These are phyloP conservation scores for Bombylius major DNA, from an alignment of 2,888 invertebrate species.

Conservation along the genomic window DNA sequence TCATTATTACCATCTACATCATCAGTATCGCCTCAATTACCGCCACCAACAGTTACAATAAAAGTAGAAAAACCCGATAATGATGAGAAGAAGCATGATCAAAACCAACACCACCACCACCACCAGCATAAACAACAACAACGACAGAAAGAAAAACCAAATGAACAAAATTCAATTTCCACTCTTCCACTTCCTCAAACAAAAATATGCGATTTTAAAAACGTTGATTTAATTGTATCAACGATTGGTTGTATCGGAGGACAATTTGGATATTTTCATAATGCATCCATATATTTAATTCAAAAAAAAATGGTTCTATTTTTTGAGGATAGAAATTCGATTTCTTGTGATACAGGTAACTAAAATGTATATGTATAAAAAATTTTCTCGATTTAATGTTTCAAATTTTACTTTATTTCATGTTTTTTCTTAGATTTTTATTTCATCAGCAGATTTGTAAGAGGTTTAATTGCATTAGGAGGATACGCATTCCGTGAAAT, in stretches of 20 bases:
- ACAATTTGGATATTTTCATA: constrained; percentile 30
- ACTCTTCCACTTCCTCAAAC: constrained; percentile 25
- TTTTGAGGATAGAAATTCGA: constrained; percentile 22
- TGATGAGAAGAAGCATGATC: no score
- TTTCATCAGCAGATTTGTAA: constrained; percentile 28
- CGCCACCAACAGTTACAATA: no score
- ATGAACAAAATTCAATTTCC: not conserved
- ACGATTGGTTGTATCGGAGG: constrained; percentile 29
- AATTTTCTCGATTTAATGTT: not conserved
- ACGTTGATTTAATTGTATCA: constrained; percentile 27
- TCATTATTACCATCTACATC: no score
- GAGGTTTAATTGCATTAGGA: constrained; percentile 29
- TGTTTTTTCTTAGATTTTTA: constrained; percentile 24
- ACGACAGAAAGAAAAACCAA: not conserved
- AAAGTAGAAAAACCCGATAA: no score
- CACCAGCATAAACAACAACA: not conserved
- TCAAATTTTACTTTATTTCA: no score
- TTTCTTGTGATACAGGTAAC: constrained; percentile 24
- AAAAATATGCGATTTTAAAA: constrained; percentile 22
- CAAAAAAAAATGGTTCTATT: constrained; percentile 26
- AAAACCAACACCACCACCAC: no score
- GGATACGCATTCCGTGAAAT: constrained; percentile 34
- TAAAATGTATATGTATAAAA: not conserved
- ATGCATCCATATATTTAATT: constrained; percentile 29
- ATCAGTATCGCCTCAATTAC: no score